Evolutionary conservation across 2,888 invertebrate genomes (phyloP).

Genomic region (Belgica antarctica): DNA sequence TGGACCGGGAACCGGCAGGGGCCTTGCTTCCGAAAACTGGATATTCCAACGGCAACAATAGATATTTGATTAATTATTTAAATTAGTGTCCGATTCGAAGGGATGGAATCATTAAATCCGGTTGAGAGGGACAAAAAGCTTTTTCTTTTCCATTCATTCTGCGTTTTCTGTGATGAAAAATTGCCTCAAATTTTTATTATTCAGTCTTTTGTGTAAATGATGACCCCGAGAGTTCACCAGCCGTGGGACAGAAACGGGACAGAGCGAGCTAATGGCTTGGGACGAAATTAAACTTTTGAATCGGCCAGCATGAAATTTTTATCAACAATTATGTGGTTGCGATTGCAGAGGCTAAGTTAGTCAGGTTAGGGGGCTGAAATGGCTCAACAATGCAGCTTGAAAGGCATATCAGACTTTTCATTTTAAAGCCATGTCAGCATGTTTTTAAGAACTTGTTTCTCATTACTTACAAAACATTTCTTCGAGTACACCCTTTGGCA

Average conservation of each 20-base stretch:
- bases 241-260: too few relatives aligned
- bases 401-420: too few relatives aligned
- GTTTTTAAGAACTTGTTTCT: too few relatives aligned
- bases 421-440: too few relatives aligned
- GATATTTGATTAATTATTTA: conserved; percentile 39
- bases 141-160: too few relatives aligned
- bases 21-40: background rate
- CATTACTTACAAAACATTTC: background rate
- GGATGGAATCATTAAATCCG: background rate
- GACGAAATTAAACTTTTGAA: background rate
- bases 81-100: conserved; percentile 25
- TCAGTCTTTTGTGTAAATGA: too few relatives aligned
- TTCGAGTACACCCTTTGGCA: background rate
- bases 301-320: too few relatives aligned
- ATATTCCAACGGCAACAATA: background rate
- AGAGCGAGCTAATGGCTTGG: background rate
- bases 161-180: conserved; percentile 9
- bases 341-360: background rate
- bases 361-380: too few relatives aligned
- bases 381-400: too few relatives aligned
- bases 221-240: conserved; percentile 20
- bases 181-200: too few relatives aligned
- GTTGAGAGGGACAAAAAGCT: background rate
- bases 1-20: background rate
- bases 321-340: background rate